Base-by-base conservation (phyloP, 2,113 vertebrate genomes). In the Tachysurus fulvidraco region DNA sequence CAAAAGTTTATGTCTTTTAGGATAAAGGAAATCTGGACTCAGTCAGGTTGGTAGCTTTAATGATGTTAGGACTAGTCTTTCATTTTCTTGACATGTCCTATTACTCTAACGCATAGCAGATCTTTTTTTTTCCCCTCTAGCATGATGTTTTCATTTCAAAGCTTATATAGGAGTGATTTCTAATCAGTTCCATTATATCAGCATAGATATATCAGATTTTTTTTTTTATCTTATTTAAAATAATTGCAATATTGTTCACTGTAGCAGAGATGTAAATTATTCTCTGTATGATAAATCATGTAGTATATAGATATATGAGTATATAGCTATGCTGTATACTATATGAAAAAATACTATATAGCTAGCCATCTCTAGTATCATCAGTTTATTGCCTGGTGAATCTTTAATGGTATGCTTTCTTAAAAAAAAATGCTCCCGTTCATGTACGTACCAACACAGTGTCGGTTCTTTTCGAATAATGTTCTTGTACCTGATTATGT, bases 1-100 rank as follows among this genome's bases (percentile, higher is more conserved):
- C 62, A 65, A 74, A 80, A 74, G 83, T 86, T 88, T 74, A 83
- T 5, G 17, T 86, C 82, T 85, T 87, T 86, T 59, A 86, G 81
- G 30, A 76, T 46, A 78, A 84, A 85, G 82, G 83, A 77, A 69
- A 78, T 87, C 87, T 90, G 87, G 85, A 90, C 65, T 84, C 81
- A 85, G 85, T 88, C 87, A 73, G 46, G 46, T 23, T 67, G 65
- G 69, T 77, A 67, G 71, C 60, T 78, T 83, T 78, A 76, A 87
- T 57, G 46, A 83, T 67, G 81, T 78, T 65, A 82, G 85, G 69
- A 86, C 87, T 59, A 65, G 52, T 78, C 67, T 69, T 60, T 83
- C 25, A 79, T 88, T 88, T 86, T 69, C 85, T 71, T 86, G 80
- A 86, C 73, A 62, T 41, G 84, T 77, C 57, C 81, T 69, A 81